These are phyloP conservation scores for Keiferia lycopersicella DNA, from an alignment of 2,888 invertebrate species.

Conservation along the genomic window DNA sequence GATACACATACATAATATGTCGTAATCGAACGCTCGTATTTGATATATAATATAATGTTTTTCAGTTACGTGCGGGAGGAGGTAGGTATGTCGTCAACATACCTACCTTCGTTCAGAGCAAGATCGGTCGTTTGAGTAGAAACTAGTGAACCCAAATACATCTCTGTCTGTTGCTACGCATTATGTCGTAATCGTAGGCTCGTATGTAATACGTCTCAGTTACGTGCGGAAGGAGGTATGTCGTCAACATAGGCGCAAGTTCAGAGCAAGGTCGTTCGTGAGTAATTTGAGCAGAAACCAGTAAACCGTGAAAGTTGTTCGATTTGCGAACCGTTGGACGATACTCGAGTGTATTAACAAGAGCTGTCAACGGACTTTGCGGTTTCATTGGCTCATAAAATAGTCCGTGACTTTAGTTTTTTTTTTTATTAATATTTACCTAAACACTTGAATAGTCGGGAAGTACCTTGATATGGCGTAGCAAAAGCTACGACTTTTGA, in stretches of 20 bases:
- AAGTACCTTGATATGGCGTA: too few species aligned
- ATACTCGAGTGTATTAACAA: conserved; percentile 5
- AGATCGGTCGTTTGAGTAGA: too few species aligned
- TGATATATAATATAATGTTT: background rate
- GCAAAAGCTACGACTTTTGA: too few species aligned
- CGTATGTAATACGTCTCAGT: background rate
- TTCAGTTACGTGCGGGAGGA: too few species aligned
- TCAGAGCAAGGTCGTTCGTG: conserved; percentile 13
- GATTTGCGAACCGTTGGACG: conserved; percentile 5
- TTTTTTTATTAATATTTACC: too few species aligned
- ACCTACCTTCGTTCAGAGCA: too few species aligned
- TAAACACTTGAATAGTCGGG: too few species aligned
- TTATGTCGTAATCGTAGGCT: conserved; percentile 7
- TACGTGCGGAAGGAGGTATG: conserved; percentile 2
- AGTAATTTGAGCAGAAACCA: background rate
- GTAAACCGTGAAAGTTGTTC: conserved; percentile 8
- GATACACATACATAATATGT: background rate
- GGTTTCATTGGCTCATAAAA: too few species aligned
- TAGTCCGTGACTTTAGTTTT: too few species aligned
- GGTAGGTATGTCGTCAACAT: too few species aligned
- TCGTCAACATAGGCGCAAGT: background rate
- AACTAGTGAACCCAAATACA: background rate
- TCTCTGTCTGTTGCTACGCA: background rate
- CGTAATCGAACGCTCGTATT: background rate
- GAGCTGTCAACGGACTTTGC: too few species aligned